Conservation (phyloP, 2,797 vertebrate genomes). For the Sebastes nivosus region DNA sequence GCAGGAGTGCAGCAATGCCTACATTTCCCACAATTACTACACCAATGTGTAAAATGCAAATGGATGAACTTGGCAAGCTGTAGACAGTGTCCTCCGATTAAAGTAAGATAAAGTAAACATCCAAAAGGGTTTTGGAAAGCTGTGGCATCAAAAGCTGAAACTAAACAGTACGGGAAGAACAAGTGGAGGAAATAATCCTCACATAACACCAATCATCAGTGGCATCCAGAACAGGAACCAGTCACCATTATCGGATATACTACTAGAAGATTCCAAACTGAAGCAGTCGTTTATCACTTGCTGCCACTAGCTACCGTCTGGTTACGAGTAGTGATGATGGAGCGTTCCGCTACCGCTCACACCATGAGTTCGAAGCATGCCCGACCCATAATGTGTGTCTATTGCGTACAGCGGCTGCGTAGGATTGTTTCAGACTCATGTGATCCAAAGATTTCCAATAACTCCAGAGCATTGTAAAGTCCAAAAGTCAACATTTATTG, state of each 20-base stretch:
- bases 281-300: too few relatives aligned
- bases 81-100: background rate
- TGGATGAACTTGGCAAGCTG: background rate
- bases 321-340: too few relatives aligned
- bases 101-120: background rate
- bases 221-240: background rate
- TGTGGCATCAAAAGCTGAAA: background rate
- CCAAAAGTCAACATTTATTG: background rate
- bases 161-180: background rate
- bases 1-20: background rate
- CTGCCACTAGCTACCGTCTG: too few relatives aligned
- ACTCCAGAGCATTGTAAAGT: background rate
- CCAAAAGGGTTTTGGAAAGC: background rate
- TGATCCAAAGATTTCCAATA: background rate
- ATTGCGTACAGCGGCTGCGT: too few relatives aligned
- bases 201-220: background rate
- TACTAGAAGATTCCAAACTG: background rate
- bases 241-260: background rate
- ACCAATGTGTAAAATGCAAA: background rate
- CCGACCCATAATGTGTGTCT: too few relatives aligned
- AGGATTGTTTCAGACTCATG: background rate
- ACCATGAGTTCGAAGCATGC: too few relatives aligned
- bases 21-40: background rate
- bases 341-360: rapidly evolving
- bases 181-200: background rate